A percentile compares a stretch with the other conserved stretches of the same genome.
Evolutionary conservation across 1,140 invertebrate genomes (phyloP).

Genomic region (Brachionus asplanchnoidis): DNA sequence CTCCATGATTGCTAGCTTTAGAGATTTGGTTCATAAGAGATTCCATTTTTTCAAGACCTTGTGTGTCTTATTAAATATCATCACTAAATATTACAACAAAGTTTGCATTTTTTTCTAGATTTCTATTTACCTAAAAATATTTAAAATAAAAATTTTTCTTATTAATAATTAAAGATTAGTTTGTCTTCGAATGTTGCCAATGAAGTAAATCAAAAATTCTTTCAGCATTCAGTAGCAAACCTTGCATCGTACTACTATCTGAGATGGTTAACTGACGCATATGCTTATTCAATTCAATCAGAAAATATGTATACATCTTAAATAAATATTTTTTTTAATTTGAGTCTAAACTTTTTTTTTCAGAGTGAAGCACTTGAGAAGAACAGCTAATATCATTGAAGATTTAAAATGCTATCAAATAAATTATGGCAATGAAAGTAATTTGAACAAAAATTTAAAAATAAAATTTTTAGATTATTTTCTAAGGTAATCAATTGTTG

Average conservation of each 20-base stretch:
- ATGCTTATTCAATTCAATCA: not conserved
- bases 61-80: not conserved
- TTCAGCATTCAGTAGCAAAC: not conserved
- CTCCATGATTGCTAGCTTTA: not conserved
- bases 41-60: constrained; percentile 19
- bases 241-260: not conserved
- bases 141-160: not conserved
- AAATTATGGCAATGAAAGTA: not conserved
- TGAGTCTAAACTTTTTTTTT: not conserved
- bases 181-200: not conserved
- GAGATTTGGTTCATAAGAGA: not conserved
- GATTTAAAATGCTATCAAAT: constrained; percentile 16
- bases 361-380: not conserved
- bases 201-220: not conserved
- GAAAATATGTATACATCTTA: not conserved
- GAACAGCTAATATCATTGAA: not conserved
- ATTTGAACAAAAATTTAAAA: not conserved
- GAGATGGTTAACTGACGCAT: constrained; percentile 5
- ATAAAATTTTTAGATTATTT: not conserved
- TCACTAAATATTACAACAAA: not conserved
- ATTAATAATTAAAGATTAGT: not conserved
- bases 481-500: not conserved
- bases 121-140: not conserved
- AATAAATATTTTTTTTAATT: not conserved
- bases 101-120: not conserved